These are phyloP conservation scores for Cryptomyrus ogoouensis DNA, from an alignment of 2,113 vertebrate species.

Conservation along the genomic window DNA sequence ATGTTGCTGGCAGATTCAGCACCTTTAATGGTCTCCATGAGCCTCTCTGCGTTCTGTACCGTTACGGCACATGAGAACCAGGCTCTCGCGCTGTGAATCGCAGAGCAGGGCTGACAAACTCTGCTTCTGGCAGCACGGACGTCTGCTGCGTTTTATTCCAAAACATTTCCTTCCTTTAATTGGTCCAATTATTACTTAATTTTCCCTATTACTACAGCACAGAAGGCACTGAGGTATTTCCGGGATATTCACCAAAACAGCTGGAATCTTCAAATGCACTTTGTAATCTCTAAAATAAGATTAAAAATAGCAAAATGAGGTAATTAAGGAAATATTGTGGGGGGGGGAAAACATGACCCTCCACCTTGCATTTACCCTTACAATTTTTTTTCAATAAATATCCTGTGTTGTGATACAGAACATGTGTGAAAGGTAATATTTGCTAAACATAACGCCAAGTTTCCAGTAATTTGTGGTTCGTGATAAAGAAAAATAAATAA, in stretches of 20 bases:
- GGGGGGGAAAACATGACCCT: neutral
- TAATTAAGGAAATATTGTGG: neutral
- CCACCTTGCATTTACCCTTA: neutral
- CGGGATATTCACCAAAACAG: neutral
- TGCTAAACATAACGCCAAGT: neutral
- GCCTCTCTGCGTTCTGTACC: neutral
- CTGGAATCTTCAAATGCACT: neutral
- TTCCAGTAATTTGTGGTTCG: neutral
- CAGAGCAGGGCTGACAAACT: neutral
- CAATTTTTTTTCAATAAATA: neutral
- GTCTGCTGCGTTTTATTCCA: neutral
- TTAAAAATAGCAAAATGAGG: neutral
- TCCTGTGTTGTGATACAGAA: neutral
- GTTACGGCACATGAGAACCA: neutral
- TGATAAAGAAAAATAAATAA: neutral
- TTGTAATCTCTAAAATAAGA: neutral
- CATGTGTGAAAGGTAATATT: neutral
- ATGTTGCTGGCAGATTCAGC: neutral
- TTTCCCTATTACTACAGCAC: neutral
- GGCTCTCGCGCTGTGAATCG: neutral
- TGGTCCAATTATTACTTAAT: constrained; percentile 12
- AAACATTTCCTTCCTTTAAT: neutral
- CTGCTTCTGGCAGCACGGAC: neutral
- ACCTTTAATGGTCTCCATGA: neutral
- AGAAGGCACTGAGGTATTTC: neutral